These are phyloP conservation scores for Bombyx huttoni DNA, from an alignment of 2,888 invertebrate genomes.

Conservation along the genomic window DNA sequence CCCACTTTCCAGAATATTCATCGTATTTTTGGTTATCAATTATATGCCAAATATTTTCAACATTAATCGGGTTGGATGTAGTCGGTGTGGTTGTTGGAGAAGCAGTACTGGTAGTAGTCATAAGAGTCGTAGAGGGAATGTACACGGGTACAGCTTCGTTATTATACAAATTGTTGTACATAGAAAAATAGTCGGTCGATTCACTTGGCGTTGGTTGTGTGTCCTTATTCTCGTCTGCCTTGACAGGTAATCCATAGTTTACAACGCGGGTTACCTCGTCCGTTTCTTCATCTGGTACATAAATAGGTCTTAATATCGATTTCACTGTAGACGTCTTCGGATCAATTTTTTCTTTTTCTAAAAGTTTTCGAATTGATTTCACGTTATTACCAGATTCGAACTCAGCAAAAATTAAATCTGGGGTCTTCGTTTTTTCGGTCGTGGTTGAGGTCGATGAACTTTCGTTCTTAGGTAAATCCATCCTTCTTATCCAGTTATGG, in stretches of 20 bases:
- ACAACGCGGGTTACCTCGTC: conserved; percentile 17
- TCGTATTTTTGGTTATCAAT: conserved; percentile 54
- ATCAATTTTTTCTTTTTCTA: conserved; percentile 43
- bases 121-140: conserved; percentile 22
- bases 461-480: conserved; percentile 34
- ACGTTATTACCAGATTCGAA: conserved; percentile 46
- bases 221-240: conserved; percentile 11
- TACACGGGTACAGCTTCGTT: conserved; percentile 30
- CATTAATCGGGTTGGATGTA: conserved; percentile 27
- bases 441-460: conserved; percentile 26
- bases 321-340: conserved; percentile 21
- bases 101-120: conserved; percentile 26
- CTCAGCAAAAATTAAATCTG: conserved; percentile 62
- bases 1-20: conserved; percentile 40
- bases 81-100: conserved; percentile 26
- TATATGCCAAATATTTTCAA: conserved; percentile 61
- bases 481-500: conserved; percentile 56
- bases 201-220: conserved; percentile 19
- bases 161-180: conserved; percentile 42
- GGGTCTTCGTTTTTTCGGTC: conserved; percentile 33
- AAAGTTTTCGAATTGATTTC: conserved; percentile 53
- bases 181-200: conserved; percentile 39
- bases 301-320: conserved; percentile 37
- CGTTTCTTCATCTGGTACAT: conserved; percentile 39
- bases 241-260: conserved; percentile 23